A percentile compares a stretch with the other conserved stretches of the same genome.
phyloP scores from a whole-genome alignment of 2,797 vertebrate species.

The Allobates femoralis region DNA sequence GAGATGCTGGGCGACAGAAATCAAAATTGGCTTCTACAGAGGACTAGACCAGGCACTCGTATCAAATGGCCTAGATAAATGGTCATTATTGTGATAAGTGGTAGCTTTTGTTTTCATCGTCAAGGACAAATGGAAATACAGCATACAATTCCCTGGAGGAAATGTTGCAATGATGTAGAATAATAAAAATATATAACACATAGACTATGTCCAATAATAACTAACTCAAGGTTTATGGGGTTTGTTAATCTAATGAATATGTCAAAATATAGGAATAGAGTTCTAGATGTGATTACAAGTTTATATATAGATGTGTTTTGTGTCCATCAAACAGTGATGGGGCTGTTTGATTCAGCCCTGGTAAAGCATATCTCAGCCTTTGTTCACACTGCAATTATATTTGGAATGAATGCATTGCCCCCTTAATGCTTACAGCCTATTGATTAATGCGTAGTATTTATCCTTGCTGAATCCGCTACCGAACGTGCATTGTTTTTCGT shows the following conservation, averaged over 20 bases:
- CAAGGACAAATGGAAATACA: background rate
- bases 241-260: background rate
- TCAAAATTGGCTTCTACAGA: too few relatives aligned
- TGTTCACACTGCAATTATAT: slow-evolving; percentile 9
- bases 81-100: too few relatives aligned
- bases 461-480: slow-evolving; percentile 48
- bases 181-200: background rate
- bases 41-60: too few relatives aligned
- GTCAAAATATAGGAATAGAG: background rate
- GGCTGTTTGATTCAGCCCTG: background rate
- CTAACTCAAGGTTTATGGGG: background rate
- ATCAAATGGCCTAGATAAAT: too few relatives aligned
- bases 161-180: background rate
- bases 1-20: too few relatives aligned
- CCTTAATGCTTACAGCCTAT: slow-evolving; percentile 38
- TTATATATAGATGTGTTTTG: background rate
- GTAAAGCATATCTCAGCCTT: background rate
- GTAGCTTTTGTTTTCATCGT: background rate
- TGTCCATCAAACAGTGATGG: background rate
- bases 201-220: background rate
- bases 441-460: slow-evolving; percentile 49
- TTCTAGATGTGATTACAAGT: background rate
- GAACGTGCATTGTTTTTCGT: slow-evolving; percentile 50
- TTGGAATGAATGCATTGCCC: slow-evolving; percentile 21
- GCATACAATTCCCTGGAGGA: background rate